phyloP scores from a whole-genome alignment of 2,113 vertebrate genomes.

The Erythrocercus mccallii region DNA sequence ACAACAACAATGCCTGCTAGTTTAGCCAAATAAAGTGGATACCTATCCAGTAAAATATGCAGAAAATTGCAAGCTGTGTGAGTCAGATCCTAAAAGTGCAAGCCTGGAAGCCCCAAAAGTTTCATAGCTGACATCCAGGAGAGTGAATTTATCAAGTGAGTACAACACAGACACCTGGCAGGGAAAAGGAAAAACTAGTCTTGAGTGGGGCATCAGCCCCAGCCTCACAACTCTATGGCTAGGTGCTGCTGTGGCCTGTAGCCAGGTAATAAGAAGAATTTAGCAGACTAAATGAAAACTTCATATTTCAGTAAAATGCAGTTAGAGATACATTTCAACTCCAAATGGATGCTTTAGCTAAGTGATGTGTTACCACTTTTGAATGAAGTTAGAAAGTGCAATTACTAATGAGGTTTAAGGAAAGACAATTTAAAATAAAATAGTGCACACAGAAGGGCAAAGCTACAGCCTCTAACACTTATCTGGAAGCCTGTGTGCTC shows the following conservation, averaged over 20 bases:
- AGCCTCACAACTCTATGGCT: background rate
- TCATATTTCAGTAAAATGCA: background rate
- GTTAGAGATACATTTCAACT: background rate
- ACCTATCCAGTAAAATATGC: background rate
- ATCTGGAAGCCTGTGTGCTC: background rate
- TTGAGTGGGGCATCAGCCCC: background rate
- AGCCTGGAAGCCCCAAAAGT: background rate
- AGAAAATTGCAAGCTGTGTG: background rate
- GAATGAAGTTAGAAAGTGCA: background rate
- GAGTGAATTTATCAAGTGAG: background rate
- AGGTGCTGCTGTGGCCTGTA: background rate
- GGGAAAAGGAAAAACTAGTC: background rate
- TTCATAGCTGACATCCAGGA: background rate
- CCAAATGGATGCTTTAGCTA: background rate
- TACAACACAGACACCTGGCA: background rate
- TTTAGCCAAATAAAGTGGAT: background rate
- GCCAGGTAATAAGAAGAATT: background rate
- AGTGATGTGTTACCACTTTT: background rate
- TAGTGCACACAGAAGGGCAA: slow-evolving; percentile 5
- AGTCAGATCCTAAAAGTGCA: background rate
- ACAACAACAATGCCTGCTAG: background rate
- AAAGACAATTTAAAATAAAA: slow-evolving; percentile 10
- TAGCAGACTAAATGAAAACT: background rate
- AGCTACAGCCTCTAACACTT: slow-evolving; percentile 22
- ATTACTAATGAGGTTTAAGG: slow-evolving; percentile 38